A percentile compares a stretch with the other conserved stretches of the same genome.
These are phyloP conservation scores for Lepidonotus clava DNA, from an alignment of 2,888 invertebrate genomes.

Conservation along the genomic window DNA sequence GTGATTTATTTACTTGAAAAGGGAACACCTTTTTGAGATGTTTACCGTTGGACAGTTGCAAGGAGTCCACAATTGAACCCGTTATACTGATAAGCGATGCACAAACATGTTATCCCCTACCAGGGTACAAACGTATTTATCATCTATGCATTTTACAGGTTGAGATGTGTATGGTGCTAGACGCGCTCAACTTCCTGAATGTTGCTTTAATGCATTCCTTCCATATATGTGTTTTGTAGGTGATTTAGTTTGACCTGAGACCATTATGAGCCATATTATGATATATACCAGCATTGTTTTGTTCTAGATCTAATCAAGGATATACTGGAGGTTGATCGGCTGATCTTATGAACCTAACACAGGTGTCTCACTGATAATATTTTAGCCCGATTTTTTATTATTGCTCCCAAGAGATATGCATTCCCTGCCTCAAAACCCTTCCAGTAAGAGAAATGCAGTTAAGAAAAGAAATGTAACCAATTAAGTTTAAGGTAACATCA, in stretches of 20 bases:
- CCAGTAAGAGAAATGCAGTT: too few relatives aligned
- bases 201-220: neutral
- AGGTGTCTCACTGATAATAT: too few relatives aligned
- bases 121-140: constrained; percentile 10
- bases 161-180: constrained; percentile 45
- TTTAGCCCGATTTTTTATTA: too few relatives aligned
- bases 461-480: too few relatives aligned
- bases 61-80: neutral
- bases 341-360: too few relatives aligned
- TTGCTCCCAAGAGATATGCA: too few relatives aligned
- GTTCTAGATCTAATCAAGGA: too few relatives aligned
- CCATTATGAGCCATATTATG: too few relatives aligned
- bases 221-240: neutral
- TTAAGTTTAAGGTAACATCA: too few relatives aligned
- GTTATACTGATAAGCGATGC: neutral
- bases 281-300: too few relatives aligned
- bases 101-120: neutral
- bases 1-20: constrained; percentile 43
- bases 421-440: too few relatives aligned
- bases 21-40: constrained; percentile 17
- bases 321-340: neutral
- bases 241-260: too few relatives aligned
- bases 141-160: constrained; percentile 37
- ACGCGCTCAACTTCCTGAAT: neutral
- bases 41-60: neutral